These are phyloP conservation scores for Leptinotarsa undecemlineata DNA, from an alignment of 1,140 invertebrate genomes.

Conservation along the genomic window DNA sequence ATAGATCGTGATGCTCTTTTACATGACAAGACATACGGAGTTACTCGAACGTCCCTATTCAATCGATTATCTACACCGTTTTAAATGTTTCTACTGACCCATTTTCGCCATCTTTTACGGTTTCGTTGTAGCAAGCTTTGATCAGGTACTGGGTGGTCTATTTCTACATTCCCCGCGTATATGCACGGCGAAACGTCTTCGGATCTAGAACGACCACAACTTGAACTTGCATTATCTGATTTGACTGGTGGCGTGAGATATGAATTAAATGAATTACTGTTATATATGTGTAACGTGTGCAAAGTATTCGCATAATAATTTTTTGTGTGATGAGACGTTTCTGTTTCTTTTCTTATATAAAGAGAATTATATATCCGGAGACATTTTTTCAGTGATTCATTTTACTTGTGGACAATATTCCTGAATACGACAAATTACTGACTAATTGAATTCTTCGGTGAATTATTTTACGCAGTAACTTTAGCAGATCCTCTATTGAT, in stretches of 20 bases:
- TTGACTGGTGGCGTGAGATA: background rate
- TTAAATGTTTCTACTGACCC: constrained; percentile 14
- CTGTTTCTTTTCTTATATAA: no score
- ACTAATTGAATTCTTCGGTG: no score
- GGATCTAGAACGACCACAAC: constrained; percentile 1
- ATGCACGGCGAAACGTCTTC: background rate
- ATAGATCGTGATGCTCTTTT: constrained; percentile 23
- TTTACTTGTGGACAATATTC: no score
- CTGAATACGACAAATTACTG: no score
- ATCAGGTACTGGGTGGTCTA: background rate
- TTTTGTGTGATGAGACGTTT: no score
- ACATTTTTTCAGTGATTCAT: no score
- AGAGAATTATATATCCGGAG: no score
- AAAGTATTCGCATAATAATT: no score
- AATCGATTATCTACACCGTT: constrained; percentile 20
- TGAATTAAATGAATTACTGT: background rate
- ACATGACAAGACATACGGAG: constrained; percentile 17
- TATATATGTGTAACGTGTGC: background rate
- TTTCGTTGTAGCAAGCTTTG: background rate
- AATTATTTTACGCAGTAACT: no score
- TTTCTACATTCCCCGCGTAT: background rate
- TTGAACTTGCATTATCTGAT: constrained; percentile 2
- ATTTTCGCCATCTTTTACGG: constrained; percentile 5
- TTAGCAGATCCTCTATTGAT: no score
- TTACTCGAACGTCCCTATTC: constrained; percentile 15